Base-by-base conservation (phyloP, 2,888 invertebrate genomes). In the Polydrusus tereticollis region DNA sequence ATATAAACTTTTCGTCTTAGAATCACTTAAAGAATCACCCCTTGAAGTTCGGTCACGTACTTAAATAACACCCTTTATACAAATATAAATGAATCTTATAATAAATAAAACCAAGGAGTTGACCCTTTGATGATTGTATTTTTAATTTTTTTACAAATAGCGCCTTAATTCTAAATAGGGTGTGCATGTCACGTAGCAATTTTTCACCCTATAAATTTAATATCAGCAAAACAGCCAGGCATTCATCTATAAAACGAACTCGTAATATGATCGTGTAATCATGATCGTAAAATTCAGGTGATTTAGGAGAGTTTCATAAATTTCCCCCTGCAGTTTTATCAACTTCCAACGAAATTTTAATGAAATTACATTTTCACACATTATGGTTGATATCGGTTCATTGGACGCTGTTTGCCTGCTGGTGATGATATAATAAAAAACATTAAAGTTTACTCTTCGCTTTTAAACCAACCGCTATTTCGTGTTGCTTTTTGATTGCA, bases 171-270 rank as follows among this genome's bases (percentile, higher is more conserved):
- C 57, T 20, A 47, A 59, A 43, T 59, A 59, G 23, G 21, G 43
- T 38, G 50, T 67, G 69, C 69, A 69, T 69, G 69, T 33, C 29
- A 41, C 20, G 0, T 8, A 10, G 69, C 69, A 69, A 69, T 69
- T 69, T 69, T 69, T 69, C 62, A 62, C 62, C 52, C 52, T 33
- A 59, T 69, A 62, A 62, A 69, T 33, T 62, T 62, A 67, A 62
- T 55, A 69, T 69, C 62, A 62, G 50, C 41, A 33, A 69, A 62
- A 69, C 23, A 47, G 59, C 47, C 47, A 36, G 59, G 59, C 59
- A 67, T 67, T 59, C 36, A 50, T 59, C 59, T 59, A 47, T 59
- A 59, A 59, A 67, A 50, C 67, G 45, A 52, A 36, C 57, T 26
- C 18, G 47, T 59, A 67, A 36, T 36, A 67, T 52, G 64, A 64